Base-by-base conservation (phyloP, 2,888 invertebrate genomes). In the Phasia obesa region DNA sequence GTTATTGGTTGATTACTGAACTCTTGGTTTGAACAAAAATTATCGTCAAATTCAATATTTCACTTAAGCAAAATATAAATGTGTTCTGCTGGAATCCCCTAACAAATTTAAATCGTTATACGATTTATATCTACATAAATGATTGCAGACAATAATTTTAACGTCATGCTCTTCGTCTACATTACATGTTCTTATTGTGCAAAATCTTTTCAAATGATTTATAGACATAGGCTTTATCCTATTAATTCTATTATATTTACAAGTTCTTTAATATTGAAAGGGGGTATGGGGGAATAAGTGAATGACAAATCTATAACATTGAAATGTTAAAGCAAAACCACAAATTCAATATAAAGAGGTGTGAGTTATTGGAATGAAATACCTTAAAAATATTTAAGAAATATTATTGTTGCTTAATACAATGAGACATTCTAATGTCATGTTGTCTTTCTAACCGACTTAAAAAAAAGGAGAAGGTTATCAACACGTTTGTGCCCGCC, bases 191-290 rank as follows among this genome's bases (percentile, higher is more conserved):
- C 15, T 21, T 49, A 23, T 59, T 59, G 31, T 47, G 21, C 25
- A 74, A 55, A 55, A 69, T 23, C 27, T 51, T 51, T 76, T 69
- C 7, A 53, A 69, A 76, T 67, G 76, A 75, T 75, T 65, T 65
- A 75, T 75, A 17, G 9, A 35, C 23, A 35, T 23, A 17, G 31
- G 35, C 19, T 75, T 7, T 35, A 17, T 11, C 17, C 17, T 35
- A 55, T 75, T 65, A 59, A 76, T 67, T 67, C 59, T 38, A 59
- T 67, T 47, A 51, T 59, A 76, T 59, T 75, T 65, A 65, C 57
- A 75, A 53, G 38, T 53, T 42, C 51, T 42, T 62, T 42, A 25
- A 42, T 51, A 49, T 13, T 4, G 19, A 5, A 19, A 31, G n/a
- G 42, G 19, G 44, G 70, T 4, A 6, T 31, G 44, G 57, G 21